phyloP scores from a whole-genome alignment of 2,797 vertebrate genomes.

The Calcarius lapponicus region DNA sequence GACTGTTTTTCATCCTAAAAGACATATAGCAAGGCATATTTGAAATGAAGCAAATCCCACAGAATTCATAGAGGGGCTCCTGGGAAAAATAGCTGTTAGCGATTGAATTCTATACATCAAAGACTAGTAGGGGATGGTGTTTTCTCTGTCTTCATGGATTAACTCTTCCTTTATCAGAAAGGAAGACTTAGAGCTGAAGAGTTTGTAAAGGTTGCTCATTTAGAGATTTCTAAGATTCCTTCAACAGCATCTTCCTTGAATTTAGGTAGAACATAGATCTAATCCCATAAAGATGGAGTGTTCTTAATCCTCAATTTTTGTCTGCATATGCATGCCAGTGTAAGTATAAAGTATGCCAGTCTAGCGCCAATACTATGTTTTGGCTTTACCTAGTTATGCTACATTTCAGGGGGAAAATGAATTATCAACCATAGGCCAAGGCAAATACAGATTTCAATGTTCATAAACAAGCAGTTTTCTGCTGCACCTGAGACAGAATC shows the following conservation, averaged over 20 bases:
- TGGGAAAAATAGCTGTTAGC: neutral
- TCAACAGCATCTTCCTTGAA: neutral
- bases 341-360: neutral
- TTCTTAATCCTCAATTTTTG: neutral
- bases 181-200: neutral
- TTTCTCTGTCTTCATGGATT: neutral
- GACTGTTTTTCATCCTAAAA: neutral
- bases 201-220: neutral
- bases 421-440: neutral
- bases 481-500: neutral
- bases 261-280: accelerated
- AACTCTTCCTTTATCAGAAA: neutral
- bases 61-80: neutral
- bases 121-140: neutral
- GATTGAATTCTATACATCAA: neutral
- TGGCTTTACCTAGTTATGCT: neutral
- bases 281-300: neutral
- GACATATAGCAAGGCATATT: neutral
- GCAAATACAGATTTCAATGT: neutral
- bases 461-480: neutral
- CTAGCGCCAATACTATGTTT: neutral
- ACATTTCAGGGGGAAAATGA: neutral
- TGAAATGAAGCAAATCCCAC: neutral
- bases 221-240: neutral
- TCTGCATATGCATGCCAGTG: neutral